Percentiles rank a stretch among this genome's conserved stretches.
Evolutionary conservation across 2,888 invertebrate species (phyloP).

Genomic region (Platycheirus rosarum): DNA sequence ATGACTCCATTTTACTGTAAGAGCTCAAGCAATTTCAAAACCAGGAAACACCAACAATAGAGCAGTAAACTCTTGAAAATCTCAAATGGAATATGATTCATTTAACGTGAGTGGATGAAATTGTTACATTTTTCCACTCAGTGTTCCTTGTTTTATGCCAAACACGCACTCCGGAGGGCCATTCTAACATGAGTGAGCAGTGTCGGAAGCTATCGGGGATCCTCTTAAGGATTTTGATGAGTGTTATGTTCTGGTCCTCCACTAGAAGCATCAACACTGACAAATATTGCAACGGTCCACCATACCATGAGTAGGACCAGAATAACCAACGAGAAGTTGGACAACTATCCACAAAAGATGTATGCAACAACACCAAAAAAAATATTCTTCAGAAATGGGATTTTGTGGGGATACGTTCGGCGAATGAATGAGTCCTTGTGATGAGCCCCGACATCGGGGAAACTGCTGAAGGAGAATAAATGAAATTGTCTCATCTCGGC

Average conservation of each 20-base stretch:
- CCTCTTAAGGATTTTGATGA: constrained; percentile 62
- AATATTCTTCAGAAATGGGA: constrained; percentile 37
- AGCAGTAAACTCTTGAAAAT: constrained; percentile 41
- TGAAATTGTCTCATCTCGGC: constrained; percentile 65
- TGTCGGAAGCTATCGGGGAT: constrained; percentile 35
- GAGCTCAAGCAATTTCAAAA: too few species aligned
- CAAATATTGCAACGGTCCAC: constrained; percentile 28
- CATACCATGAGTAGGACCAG: constrained; percentile 27
- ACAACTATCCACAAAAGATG: constrained; percentile 20
- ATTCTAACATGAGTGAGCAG: constrained; percentile 10
- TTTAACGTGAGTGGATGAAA: constrained; percentile 66
- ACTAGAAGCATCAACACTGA: constrained; percentile 8
- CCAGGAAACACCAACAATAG: constrained; percentile 16
- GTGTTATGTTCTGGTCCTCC: constrained; percentile 53
- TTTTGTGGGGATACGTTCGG: constrained; percentile 2
- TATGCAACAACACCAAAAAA: constrained; percentile 30
- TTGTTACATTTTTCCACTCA: constrained; percentile 48
- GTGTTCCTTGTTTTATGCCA: constrained; percentile 20
- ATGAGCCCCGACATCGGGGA: constrained; percentile 58
- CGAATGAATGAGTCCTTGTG: constrained; percentile 44
- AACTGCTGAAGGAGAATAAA: constrained; percentile 72
- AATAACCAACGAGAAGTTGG: constrained; percentile 60
- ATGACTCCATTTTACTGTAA: too few species aligned
- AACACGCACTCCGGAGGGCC: constrained; percentile 14
- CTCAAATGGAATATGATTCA: constrained; percentile 64